These are phyloP conservation scores for Plestiodon gilberti DNA, from an alignment of 2,113 vertebrate genomes.

Conservation along the genomic window DNA sequence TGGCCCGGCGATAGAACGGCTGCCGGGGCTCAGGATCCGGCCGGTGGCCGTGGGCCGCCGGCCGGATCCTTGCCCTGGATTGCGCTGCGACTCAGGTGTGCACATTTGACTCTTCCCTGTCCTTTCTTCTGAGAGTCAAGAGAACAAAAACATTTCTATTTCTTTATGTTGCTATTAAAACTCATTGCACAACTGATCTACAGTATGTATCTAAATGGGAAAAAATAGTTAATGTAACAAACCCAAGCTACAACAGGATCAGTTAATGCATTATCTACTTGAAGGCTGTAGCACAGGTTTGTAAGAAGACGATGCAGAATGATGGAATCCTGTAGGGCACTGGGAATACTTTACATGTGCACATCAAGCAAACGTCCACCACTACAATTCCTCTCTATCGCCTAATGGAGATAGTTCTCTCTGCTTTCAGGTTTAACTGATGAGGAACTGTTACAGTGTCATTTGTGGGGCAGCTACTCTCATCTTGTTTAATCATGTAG, in stretches of 20 bases:
- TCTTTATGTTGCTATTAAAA: too few species aligned
- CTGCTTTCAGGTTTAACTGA: not conserved
- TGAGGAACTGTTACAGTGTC: not conserved
- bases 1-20: too few species aligned
- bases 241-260: not conserved
- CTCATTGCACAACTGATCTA: not conserved
- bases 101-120: too few species aligned
- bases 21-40: too few species aligned
- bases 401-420: not conserved
- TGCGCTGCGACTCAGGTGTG: too few species aligned
- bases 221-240: not conserved
- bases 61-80: too few species aligned
- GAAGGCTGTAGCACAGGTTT: slow-evolving; percentile 13
- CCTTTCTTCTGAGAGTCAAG: too few species aligned
- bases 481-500: not conserved
- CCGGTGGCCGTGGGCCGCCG: too few species aligned
- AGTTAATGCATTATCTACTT: not conserved
- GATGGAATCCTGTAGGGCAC: not conserved
- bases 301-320: slow-evolving; percentile 24
- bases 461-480: not conserved
- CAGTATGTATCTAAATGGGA: not conserved
- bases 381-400: not conserved
- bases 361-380: not conserved
- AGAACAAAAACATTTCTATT: too few species aligned
- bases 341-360: not conserved